Evolutionary conservation across 2,888 invertebrate genomes (phyloP), one percentile per base, ranked within the genome.

Genomic region (Drosophila lacicola): DNA sequence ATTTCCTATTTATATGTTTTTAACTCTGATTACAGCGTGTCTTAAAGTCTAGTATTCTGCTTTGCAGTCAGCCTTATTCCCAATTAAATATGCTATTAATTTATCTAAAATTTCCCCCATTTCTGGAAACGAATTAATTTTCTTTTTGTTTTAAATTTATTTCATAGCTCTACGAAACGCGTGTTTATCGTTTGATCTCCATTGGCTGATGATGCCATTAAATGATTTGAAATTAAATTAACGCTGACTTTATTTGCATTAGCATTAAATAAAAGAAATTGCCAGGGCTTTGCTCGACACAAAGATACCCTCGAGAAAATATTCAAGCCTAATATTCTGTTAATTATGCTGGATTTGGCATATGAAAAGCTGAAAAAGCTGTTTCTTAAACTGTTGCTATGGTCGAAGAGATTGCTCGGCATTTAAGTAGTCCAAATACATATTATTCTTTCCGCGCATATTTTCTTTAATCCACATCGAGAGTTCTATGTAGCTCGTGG

Each of bases 161-260:
- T 50, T 37, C 8, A 57, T 25, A 10, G 46, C 58, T 46, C 34
- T 53, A 33, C 21, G 5, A 21, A 36, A 13, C 29, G 45, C 42
- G 53, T 47, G 19, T 46, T 49, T 77, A 60, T 66, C 49, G 45
- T 41, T 25, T 49, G 39, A 55, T 60, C 46, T 25, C 25, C 29
- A 21, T 34, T 49, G 58, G 56, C 25, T 21, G 60, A 50, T 34
- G 66, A 55, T 63, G 45, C 66, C 65, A 67, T 80, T 76, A 62
- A 58, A 45, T 45, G 60, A 19, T 47, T 50, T 49, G 44, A 68
- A 66, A 41, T 55, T 57, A 50, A 51, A 69, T 73, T 64, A 66
- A 66, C 68, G 19, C 14, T 8, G 41, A 55, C 62, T 50, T 53
- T 53, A 62, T 64, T 64, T 72, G 73, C 64, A 68, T 65, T 50